phyloP scores from a whole-genome alignment of 2,113 vertebrate species.

The Cairina moschata region DNA sequence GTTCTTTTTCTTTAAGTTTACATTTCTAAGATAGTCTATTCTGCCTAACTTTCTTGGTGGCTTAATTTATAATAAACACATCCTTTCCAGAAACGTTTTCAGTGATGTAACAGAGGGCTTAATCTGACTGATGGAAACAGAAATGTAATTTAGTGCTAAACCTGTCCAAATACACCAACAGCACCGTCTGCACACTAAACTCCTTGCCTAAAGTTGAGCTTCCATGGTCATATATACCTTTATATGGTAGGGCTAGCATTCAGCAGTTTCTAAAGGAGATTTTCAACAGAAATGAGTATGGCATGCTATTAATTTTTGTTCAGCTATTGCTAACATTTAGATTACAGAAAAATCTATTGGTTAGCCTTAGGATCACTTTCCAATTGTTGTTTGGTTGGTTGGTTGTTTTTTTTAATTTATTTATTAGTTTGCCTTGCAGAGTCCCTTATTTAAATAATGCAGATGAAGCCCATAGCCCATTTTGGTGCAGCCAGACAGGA shows the following conservation, averaged over 20 bases:
- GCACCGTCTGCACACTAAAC: background rate
- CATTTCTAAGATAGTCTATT: slow-evolving; percentile 68
- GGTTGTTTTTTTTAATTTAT: background rate
- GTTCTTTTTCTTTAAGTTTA: slow-evolving; percentile 67
- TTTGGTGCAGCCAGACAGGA: slow-evolving; percentile 21
- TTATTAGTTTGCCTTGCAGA: background rate
- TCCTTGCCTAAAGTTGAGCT: slow-evolving; percentile 36
- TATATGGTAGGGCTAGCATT: slow-evolving; percentile 10
- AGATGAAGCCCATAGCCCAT: background rate
- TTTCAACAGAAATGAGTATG: slow-evolving; percentile 47
- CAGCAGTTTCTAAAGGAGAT: slow-evolving; percentile 36
- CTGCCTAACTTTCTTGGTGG: slow-evolving; percentile 68
- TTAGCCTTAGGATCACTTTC: slow-evolving; percentile 25
- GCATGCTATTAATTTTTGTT: slow-evolving; percentile 16
- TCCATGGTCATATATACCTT: background rate
- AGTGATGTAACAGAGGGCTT: slow-evolving; percentile 24
- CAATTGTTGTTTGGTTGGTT: background rate
- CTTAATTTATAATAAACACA: slow-evolving; percentile 71
- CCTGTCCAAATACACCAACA: background rate
- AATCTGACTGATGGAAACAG: slow-evolving; percentile 64
- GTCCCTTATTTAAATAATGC: slow-evolving; percentile 1
- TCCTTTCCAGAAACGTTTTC: slow-evolving; percentile 63
- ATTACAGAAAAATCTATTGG: slow-evolving; percentile 20
- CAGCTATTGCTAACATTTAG: slow-evolving; percentile 32
- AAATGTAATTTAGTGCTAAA: slow-evolving; percentile 60